These are phyloP conservation scores for Nyctibius grandis DNA, from an alignment of 2,797 vertebrate species.

Conservation along the genomic window DNA sequence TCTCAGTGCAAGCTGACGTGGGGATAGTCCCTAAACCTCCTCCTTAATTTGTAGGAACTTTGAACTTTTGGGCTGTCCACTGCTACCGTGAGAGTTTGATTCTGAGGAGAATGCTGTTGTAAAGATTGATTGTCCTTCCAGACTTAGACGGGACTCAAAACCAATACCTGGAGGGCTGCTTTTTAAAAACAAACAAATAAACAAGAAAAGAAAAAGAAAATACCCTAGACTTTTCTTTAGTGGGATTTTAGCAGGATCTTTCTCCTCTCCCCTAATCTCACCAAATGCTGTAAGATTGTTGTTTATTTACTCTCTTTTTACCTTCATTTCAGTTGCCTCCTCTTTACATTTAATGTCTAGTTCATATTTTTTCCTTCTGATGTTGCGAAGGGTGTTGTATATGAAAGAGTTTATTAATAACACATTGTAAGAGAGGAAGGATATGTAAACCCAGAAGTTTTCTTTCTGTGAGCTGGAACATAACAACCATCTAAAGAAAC, in stretches of 20 bases:
- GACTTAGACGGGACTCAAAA: background rate
- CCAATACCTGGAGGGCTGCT: background rate
- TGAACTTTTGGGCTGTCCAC: background rate
- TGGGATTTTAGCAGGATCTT: background rate
- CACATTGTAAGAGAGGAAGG: background rate
- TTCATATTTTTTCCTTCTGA: background rate
- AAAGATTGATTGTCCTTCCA: background rate
- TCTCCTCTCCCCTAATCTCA: background rate
- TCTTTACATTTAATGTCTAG: background rate
- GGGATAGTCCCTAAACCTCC: background rate
- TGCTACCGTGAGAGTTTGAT: background rate
- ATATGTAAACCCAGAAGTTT: background rate
- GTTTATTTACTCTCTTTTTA: background rate
- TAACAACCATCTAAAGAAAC: background rate
- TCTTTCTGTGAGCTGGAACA: background rate
- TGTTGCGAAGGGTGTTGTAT: background rate
- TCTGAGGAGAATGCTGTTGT: background rate
- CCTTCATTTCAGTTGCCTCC: background rate
- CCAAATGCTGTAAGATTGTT: background rate
- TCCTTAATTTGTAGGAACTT: background rate
- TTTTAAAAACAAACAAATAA: background rate
- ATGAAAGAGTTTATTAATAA: background rate
- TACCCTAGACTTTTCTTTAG: accelerated
- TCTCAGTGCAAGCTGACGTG: background rate
- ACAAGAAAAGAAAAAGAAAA: background rate